A percentile compares a stretch with the other conserved stretches of the same genome.
Evolutionary conservation across 2,113 vertebrate species (phyloP).

Genomic region (human): DNA sequence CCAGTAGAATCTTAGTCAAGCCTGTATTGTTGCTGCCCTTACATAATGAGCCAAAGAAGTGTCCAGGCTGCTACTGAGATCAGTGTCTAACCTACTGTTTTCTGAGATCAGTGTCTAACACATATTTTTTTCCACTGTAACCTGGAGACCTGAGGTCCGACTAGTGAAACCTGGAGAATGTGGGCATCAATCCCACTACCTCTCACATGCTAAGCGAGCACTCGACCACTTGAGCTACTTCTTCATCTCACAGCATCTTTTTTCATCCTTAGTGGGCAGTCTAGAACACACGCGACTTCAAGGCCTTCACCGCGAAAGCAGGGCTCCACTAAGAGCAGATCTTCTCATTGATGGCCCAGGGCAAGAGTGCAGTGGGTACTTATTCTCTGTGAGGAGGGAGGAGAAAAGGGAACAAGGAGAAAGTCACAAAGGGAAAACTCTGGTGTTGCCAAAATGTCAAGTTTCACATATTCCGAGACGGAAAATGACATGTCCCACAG

Average conservation of each 20-base stretch:
- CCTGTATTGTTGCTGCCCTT: background rate
- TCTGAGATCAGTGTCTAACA: too few relatives aligned
- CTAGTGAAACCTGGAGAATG: background rate
- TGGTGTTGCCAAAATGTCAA: too few relatives aligned
- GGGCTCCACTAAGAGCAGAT: fast-evolving
- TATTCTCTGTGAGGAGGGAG: background rate
- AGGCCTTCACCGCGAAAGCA: fast-evolving
- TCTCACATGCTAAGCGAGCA: conserved; percentile 34
- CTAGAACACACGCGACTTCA: background rate
- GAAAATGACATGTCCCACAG: background rate
- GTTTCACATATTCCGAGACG: background rate
- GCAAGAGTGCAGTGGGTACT: background rate
- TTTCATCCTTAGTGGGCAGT: too few relatives aligned
- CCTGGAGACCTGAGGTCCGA: too few relatives aligned
- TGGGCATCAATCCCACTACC: background rate
- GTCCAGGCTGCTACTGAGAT: too few relatives aligned
- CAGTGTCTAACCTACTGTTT: too few relatives aligned
- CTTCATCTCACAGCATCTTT: background rate
- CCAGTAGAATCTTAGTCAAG: too few relatives aligned
- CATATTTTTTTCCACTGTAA: too few relatives aligned
- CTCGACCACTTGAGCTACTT: conserved; percentile 14
- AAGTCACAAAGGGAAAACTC: too few relatives aligned
- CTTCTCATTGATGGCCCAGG: background rate
- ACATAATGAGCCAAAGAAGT: too few relatives aligned
- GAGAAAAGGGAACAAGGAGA: background rate